Evolutionary conservation across 1,140 invertebrate species (phyloP).

Genomic region (Sarcophaga bullata): DNA sequence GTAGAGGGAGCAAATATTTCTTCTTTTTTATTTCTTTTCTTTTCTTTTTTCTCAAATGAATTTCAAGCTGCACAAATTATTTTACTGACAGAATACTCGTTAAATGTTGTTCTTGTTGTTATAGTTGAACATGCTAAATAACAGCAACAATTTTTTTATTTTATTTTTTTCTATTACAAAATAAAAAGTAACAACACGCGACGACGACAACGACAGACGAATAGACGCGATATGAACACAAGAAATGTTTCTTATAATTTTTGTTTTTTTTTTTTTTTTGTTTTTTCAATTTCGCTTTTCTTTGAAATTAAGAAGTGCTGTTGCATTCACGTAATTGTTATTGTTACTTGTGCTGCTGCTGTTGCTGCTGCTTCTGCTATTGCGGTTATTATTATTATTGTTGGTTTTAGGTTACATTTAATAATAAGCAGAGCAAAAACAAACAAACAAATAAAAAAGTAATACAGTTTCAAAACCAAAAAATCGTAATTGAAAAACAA

Average conservation of each 20-base stretch:
- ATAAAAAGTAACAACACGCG: slow-evolving; percentile 6
- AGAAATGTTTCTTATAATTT: not conserved
- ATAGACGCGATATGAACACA: not conserved
- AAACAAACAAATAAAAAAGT: not conserved
- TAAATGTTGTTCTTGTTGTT: no score
- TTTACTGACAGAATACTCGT: not conserved
- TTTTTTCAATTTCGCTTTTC: not conserved
- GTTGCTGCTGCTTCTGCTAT: not conserved
- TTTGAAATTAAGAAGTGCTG: slow-evolving; percentile 27
- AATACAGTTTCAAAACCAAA: slow-evolving; percentile 1
- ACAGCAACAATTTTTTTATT: not conserved
- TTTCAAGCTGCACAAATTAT: not conserved
- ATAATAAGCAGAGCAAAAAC: not conserved
- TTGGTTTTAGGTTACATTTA: not conserved
- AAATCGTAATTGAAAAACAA: not conserved
- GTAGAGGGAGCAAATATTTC: not conserved
- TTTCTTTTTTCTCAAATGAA: not conserved
- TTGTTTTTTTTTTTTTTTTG: slow-evolving; percentile 18
- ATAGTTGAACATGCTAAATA: no score
- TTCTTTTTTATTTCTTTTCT: not conserved
- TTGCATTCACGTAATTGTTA: not conserved
- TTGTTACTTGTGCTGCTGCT: not conserved
- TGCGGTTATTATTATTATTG: not conserved
- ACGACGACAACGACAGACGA: slow-evolving; percentile 17
- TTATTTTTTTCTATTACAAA: not conserved